phyloP scores from a whole-genome alignment of 2,113 vertebrate species.

The Andinoacara biseriatus region DNA sequence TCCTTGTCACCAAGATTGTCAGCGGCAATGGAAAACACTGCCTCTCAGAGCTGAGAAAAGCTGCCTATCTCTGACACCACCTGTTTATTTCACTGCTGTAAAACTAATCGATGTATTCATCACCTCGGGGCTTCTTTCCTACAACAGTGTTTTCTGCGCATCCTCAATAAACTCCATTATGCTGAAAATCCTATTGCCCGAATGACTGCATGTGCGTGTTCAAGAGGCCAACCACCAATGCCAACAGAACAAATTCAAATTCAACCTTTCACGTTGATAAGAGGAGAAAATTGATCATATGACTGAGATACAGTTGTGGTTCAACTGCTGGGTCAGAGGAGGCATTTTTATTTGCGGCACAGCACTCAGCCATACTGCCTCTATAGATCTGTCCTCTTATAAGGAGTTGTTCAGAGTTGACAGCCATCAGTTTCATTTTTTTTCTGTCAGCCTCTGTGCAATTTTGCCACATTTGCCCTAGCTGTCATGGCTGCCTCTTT shows the following conservation, averaged over 20 bases:
- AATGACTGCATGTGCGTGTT: constrained; percentile 18
- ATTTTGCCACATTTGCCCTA: constrained; percentile 62
- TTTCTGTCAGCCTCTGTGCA: constrained; percentile 47
- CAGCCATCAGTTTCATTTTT: constrained; percentile 64
- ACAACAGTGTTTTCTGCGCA: constrained; percentile 34
- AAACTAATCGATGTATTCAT: constrained; percentile 62
- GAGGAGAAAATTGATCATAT: constrained; percentile 26
- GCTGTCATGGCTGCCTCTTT: constrained; percentile 62
- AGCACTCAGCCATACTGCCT: constrained; percentile 30
- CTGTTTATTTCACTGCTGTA: constrained; percentile 58
- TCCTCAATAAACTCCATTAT: constrained; percentile 48
- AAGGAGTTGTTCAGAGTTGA: constrained; percentile 55
- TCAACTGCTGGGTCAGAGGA: constrained; percentile 21
- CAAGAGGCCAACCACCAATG: constrained; percentile 14
- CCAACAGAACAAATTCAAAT: constrained; percentile 7
- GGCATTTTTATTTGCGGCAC: not conserved
- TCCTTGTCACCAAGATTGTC: constrained; percentile 27
- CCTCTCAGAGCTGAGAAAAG: constrained; percentile 38
- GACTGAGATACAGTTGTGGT: constrained; percentile 10
- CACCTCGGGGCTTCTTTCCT: constrained; percentile 42
- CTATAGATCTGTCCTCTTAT: constrained; percentile 11
- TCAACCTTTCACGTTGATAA: constrained; percentile 29
- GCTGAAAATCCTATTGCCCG: constrained; percentile 23
- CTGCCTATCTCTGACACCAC: constrained; percentile 61
- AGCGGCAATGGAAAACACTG: constrained; percentile 21